Base-by-base conservation (phyloP, 2,113 vertebrate species). In the Clupea harengus region DNA sequence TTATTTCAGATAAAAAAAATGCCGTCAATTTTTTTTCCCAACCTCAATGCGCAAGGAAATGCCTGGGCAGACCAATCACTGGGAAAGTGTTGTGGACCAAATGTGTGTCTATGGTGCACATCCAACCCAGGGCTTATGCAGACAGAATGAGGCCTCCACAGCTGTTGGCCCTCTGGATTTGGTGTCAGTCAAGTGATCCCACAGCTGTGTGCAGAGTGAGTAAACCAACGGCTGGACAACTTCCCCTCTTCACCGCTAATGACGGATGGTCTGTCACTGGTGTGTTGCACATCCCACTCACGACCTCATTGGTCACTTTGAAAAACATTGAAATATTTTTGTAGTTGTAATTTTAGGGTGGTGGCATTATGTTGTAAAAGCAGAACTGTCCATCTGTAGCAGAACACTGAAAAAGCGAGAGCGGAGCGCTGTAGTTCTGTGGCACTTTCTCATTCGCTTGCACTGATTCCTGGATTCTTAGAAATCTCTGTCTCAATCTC, bases 131-230 rank as follows among this genome's bases (percentile, higher is more conserved):
- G 17, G 32, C 72, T 78, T 78, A 78, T 60, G 10, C 72, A 78
- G 72, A 78, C 28, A 17, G 28, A 32, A 39, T 15, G 28, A 78
- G 54, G 54, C 54, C 54, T 60, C 54, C 18, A 60, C 54, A 60
- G 72, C 72, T 78, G 72, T 78, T 15, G 72, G 25, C 25, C 72
- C 72, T 78, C 10, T 78, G 72, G 25, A 39, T 78, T 78, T 17
- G 72, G 72, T 78, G 72, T 78, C 72, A 78, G 72, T 13, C 72
- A 78, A 78, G 72, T 32, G 72, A 78, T 78, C 72, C 72, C 13
- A 78, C 72, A 78, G 72, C 72, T 78, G 72, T 67, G 64, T 32
- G 72, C 28, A 18, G 72, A 78, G 28, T 78, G 72, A 32, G 72
- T 32, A 15, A 39, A 78, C 72, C 72, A 78, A 44, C 11, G 72